A percentile compares a stretch with the other conserved stretches of the same genome.
Evolutionary conservation across 2,888 invertebrate species (phyloP).

Genomic region (Neelides folsomi): DNA sequence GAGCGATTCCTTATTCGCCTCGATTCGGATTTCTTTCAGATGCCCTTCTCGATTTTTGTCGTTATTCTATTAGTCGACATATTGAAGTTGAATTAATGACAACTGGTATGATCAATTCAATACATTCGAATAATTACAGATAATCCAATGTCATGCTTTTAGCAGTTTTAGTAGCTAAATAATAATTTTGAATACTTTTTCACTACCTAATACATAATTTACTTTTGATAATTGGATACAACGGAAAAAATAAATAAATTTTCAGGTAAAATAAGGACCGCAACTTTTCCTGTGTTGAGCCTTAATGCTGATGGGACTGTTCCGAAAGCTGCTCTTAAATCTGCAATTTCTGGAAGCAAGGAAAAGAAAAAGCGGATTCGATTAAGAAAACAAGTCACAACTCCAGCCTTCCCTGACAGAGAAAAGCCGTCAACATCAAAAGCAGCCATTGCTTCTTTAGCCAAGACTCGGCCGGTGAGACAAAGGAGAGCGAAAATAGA

Average conservation of each 20-base stretch:
- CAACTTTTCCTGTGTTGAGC: constrained; percentile 9
- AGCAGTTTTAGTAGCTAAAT: too few relatives aligned
- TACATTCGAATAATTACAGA: neutral
- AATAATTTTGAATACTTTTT: too few relatives aligned
- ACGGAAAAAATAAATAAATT: neutral
- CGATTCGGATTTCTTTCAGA: constrained; percentile 26
- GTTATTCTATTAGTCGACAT: constrained; percentile 26
- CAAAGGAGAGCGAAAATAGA: neutral
- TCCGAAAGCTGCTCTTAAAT: constrained; percentile 12
- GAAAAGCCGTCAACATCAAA: constrained; percentile 2
- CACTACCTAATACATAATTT: too few relatives aligned
- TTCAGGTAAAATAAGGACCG: constrained; percentile 21
- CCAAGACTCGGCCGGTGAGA: neutral
- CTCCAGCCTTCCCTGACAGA: neutral
- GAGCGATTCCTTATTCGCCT: constrained; percentile 15
- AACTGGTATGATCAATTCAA: constrained; percentile 13
- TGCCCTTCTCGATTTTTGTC: constrained; percentile 27
- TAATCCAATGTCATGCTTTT: neutral
- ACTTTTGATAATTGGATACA: too few relatives aligned
- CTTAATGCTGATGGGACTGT: constrained; percentile 17
- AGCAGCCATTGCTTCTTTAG: neutral
- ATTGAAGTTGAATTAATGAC: constrained; percentile 21
- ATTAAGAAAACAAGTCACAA: constrained; percentile 3
- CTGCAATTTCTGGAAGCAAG: constrained; percentile 7
- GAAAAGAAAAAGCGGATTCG: constrained; percentile 8